Evolutionary conservation across 1,140 invertebrate species (phyloP), one percentile per base, ranked within the genome.

Genomic region (Pseudoatta argentina): DNA sequence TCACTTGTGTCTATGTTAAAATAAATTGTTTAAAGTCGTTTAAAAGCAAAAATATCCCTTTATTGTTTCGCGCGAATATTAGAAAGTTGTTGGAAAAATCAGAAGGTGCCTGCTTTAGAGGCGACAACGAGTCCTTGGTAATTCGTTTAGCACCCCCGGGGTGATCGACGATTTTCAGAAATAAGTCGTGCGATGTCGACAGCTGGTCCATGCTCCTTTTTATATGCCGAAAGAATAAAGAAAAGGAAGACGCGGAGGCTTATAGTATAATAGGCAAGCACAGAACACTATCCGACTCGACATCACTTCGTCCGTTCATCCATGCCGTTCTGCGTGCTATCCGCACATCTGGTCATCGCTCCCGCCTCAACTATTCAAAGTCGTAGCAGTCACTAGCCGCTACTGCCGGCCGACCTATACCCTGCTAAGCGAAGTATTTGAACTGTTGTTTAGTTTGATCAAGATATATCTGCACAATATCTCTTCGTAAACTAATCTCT

Each of bases 261-360:
- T 78, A 69, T 34, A 69, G 21, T 51, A 86, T 86, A 88, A 78
- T 88, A 71, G 83, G 30, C 55, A 66, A 72, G 75, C 87, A 63
- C 85, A 77, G 88, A 91, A 91, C 86, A 91, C 85, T 87, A 85
- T 85, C 71, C 59, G 64, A 69, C 63, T 85, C 34, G 55, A 79
- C 76, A 59, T 69, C 75, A 77, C 86, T 87, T 85, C 67, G 86
- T 85, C 63, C 78, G 86, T 77, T 85, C 72, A 76, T 88, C 69
- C 88, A 21, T 86, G 77, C 81, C 51, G 76, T 73, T 87, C 85
- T 73, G 16, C 48, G 59, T 61, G 71, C 86, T 85, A 92, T 91
- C 89, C 87, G 91, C 91, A 90, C 91, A 92, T 92, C 91, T 92
- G 91, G 91, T 92, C 91, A 92, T 91, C 91, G 91, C 91, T 91